These are phyloP conservation scores for Dynastes maya DNA, from an alignment of 2,888 invertebrate species.

Conservation along the genomic window DNA sequence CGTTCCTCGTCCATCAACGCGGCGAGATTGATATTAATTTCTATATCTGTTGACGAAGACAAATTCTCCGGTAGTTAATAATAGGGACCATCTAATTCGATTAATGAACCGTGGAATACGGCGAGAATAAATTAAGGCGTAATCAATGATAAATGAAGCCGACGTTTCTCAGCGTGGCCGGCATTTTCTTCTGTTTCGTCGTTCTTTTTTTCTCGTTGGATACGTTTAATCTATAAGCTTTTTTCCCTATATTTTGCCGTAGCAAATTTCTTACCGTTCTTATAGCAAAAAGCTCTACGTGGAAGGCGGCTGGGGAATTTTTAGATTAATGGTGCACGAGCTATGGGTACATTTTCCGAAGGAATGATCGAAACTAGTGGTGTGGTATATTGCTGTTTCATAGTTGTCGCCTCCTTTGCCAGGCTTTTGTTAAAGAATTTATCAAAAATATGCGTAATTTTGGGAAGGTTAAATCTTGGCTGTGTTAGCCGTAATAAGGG, in stretches of 20 bases:
- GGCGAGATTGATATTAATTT: slow-evolving; percentile 10
- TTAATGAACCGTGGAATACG: slow-evolving; percentile 23
- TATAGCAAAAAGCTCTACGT: not conserved
- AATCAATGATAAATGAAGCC: slow-evolving; percentile 20
- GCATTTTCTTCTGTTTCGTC: slow-evolving; percentile 12
- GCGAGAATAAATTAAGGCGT: slow-evolving; percentile 18
- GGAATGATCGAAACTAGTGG: not conserved
- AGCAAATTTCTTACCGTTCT: not conserved
- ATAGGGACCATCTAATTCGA: slow-evolving; percentile 23
- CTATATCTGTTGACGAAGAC: slow-evolving; percentile 14
- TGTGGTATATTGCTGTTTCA: not conserved
- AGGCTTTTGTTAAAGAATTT: not conserved
- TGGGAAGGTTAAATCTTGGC: too few relatives aligned
- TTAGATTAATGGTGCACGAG: slow-evolving; percentile 5
- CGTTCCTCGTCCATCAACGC: not conserved
- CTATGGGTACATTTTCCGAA: slow-evolving; percentile 3
- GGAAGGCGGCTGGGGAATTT: not conserved
- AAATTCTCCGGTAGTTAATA: slow-evolving; percentile 14
- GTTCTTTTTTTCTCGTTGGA: not conserved
- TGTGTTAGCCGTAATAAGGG: too few relatives aligned
- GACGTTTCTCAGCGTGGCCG: not conserved
- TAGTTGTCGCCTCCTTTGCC: not conserved
- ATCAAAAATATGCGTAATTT: too few relatives aligned
- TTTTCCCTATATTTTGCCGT: slow-evolving; percentile 4
- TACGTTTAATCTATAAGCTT: slow-evolving; percentile 14